Evolutionary conservation across 2,888 invertebrate genomes (phyloP).

Genomic region (Andrena minutula): DNA sequence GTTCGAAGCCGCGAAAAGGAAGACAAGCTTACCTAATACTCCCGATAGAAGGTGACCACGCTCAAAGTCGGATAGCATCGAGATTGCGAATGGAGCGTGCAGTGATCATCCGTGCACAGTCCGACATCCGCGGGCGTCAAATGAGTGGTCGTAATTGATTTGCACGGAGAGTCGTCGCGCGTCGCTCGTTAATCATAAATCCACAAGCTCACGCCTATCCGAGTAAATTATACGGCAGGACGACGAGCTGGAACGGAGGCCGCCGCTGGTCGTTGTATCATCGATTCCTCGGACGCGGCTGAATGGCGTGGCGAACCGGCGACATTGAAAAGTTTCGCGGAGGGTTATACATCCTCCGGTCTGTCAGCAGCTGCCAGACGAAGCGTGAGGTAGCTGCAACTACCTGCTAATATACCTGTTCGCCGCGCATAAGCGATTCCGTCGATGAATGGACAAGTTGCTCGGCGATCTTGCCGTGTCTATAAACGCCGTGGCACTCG

Average conservation of each 20-base stretch:
- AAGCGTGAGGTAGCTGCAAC: conserved; percentile 22
- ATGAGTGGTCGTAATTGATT: conserved; percentile 60
- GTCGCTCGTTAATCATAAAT: conserved; percentile 65
- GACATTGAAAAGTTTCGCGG: conserved; percentile 67
- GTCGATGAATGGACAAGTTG: conserved; percentile 64
- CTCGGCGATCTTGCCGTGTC: conserved; percentile 28
- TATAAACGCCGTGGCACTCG: not conserved
- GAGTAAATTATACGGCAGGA: conserved; percentile 62
- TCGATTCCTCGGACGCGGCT: conserved; percentile 55
- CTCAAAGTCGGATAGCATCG: conserved; percentile 10
- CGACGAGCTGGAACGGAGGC: conserved; percentile 41
- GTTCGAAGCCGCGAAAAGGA: not conserved
- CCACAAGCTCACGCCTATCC: conserved; percentile 61
- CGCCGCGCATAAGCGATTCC: conserved; percentile 54
- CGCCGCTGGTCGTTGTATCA: conserved; percentile 42
- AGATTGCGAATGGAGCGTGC: conserved; percentile 30
- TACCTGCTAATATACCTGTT: conserved; percentile 61
- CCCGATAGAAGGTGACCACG: not conserved
- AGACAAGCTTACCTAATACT: not conserved
- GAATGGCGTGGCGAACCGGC: conserved; percentile 59
- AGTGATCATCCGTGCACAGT: not conserved
- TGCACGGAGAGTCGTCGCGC: conserved; percentile 56
- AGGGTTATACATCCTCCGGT: conserved; percentile 49
- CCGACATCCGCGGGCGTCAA: conserved; percentile 19
- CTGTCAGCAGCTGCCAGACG: conserved; percentile 52